Base-by-base conservation (phyloP, 2,113 vertebrate genomes). In the Poicephalus meyeri region DNA sequence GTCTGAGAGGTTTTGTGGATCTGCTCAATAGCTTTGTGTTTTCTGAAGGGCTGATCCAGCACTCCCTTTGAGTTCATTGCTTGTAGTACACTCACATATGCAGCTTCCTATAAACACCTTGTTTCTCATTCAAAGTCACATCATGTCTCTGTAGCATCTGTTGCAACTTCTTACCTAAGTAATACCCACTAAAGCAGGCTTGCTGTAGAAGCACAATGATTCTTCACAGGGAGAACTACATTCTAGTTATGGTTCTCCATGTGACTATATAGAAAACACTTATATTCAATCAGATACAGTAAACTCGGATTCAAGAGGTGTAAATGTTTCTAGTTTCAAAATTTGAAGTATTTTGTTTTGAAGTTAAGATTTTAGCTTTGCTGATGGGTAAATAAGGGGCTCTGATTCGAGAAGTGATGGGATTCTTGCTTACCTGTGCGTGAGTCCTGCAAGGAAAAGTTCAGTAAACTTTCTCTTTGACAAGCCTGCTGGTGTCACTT, bases 281-380 rank as follows among this genome's bases (percentile, higher is more conserved):
- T 6, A 0, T 9, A 1, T 13, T 46, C 63, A 37, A 2, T 33
- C 65, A 24, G 37, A 1, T 25, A 2, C 6, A 1, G 24, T 50
- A 14, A 60, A 2, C 65, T 65, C 9, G 0, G 60, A 5, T 41
- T 33, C 15, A n/a, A 39, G 63, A 37, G 16, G 11, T 7, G 18
- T 10, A 23, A 50, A 46, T 33, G 24, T 53, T 73, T n/a, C 60
- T 49, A 1, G 13, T 25, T 47, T 71, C 23, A 37, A 31, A 49
- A 31, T 17, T 24, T 33, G 21, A 66, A 33, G 2, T 61, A 7
- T 44, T 60, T 64, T 53, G 10, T 47, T 80, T 60, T 24, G 3
- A 28, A 84, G 50, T 9, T 9, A 31, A 28, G 31, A 9, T 39
- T 47, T 76, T 21, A 9, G 53, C 50, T 61, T 55, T 55, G 19